These are phyloP conservation scores for Coelopa pilipes DNA, from an alignment of 2,888 invertebrate species.

Conservation along the genomic window DNA sequence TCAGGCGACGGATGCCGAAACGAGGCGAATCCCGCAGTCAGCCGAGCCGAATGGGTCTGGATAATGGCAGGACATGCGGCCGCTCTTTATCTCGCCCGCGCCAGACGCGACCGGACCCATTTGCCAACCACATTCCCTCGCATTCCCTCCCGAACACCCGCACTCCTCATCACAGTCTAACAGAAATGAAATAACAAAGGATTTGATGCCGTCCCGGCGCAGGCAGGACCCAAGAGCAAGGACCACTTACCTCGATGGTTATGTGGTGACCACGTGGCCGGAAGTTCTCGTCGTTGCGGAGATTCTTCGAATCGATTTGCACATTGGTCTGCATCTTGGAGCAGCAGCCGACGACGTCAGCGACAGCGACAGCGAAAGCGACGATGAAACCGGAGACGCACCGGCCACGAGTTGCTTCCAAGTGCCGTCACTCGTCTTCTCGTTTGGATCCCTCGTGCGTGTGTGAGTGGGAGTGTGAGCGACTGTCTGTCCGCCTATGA, in stretches of 20 bases:
- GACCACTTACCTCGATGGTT: slow-evolving; percentile 65
- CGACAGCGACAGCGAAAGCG: no score
- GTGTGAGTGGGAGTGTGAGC: no score
- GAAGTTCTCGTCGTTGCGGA: slow-evolving; percentile 74
- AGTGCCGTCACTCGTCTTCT: no score
- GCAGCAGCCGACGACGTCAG: no score
- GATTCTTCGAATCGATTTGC: slow-evolving; percentile 77
- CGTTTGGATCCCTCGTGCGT: no score
- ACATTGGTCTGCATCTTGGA: slow-evolving; percentile 79
- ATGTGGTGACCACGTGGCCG: slow-evolving; percentile 67
- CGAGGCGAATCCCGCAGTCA: no score
- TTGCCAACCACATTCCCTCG: neutral
- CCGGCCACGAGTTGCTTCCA: no score
- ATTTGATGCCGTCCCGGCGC: neutral
- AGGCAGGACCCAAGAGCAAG: neutral
- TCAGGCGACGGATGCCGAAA: no score
- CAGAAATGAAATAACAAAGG: neutral
- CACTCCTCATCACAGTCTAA: slow-evolving; percentile 1
- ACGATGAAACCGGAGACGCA: no score
- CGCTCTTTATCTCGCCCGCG: neutral
- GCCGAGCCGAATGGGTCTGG: no score
- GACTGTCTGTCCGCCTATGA: no score
- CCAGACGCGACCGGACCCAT: neutral
- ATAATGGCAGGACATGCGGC: no score
- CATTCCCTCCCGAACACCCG: neutral